Evolutionary conservation across 2,888 invertebrate genomes (phyloP), one percentile per base, ranked within the genome.

Genomic region (Rhodophaea formosa): DNA sequence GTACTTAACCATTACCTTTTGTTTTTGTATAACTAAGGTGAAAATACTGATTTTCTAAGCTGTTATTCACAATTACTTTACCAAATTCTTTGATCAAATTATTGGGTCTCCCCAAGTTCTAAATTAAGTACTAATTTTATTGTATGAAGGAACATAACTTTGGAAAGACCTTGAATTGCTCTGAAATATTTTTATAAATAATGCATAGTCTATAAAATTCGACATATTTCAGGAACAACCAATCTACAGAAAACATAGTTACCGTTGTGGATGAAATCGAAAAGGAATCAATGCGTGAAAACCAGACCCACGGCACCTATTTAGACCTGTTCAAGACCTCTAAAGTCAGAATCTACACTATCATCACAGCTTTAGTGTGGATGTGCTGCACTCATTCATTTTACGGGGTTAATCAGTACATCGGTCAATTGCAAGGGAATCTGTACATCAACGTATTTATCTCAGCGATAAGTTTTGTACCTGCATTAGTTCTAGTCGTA

Each of bases 321-420:
- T 0, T 93, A 0, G 95, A 96, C 77, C 81, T 96, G 23, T 92
- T 96, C 59, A 92, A 92, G 58, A 95, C 95, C 0, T 93, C 94
- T 0, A 94, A 94, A 73, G 92, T 96, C 76, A 88, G 96, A 61
- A 70, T 87, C 12, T 95, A 95, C 72, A 94, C 95, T 0, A 74
- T 95, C 1, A 92, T 93, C 52, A 93, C 94, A 68, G 93, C 93
- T 60, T 93, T 94, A 61, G 93, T 95, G 66, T 97, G 96, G 97
- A 86, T 95, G 62, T 95, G 95, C 6, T 95, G 96, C 58, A 95
- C 96, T 6, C 92, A 97, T 78, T 95, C 96, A 53, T 96, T 96
- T 80, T 98, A 96, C 70, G 97, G 97, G 0, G 91, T 97, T 43
- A 95, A 95, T 17, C 96, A 96, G 74, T 96, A 95, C 75, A 94